Conservation (phyloP, 1,140 invertebrate genomes). For the Halictus rubicundus region DNA sequence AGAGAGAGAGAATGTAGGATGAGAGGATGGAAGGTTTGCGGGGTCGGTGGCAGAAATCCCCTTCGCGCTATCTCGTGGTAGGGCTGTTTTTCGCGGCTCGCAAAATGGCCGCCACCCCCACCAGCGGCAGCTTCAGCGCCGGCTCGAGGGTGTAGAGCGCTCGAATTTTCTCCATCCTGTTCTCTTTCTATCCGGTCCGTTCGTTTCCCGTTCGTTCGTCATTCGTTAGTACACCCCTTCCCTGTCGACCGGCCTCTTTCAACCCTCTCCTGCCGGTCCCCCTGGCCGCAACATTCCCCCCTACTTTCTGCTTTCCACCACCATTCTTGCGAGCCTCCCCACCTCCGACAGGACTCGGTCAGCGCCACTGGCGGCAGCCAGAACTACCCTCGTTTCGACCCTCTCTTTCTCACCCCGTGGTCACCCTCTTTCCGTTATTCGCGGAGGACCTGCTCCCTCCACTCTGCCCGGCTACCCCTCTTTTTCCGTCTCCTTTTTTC, state of each 20-base stretch:
- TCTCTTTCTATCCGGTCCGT: conserved; percentile 79
- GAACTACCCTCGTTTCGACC: conserved; percentile 21
- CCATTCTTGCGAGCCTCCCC: conserved; percentile 33
- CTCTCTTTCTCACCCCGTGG: conserved; percentile 20
- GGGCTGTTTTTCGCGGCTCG: conserved; percentile 80
- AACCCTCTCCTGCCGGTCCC: conserved; percentile 37
- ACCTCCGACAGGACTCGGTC: not conserved
- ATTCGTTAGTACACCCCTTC: conserved; percentile 64
- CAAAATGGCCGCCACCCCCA: conserved; percentile 81
- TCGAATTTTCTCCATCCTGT: conserved; percentile 79
- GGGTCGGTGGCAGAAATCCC: conserved; percentile 65
- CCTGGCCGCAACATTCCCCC: conserved; percentile 48
- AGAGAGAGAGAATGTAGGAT: conserved; percentile 49
- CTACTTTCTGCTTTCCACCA: conserved; percentile 45
- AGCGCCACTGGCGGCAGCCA: conserved; percentile 38
- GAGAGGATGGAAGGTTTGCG: conserved; percentile 60
- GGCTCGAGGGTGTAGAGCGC: conserved; percentile 63
- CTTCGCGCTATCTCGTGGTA: conserved; percentile 77
- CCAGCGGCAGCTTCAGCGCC: conserved; percentile 33
- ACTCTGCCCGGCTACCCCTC: conserved; percentile 1
- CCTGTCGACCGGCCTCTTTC: conserved; percentile 43
- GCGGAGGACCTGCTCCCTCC: conserved; percentile 7
- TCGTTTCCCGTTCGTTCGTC: conserved; percentile 70
- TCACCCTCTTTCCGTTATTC: not conserved
- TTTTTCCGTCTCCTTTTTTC: conserved; percentile 39